Conservation (phyloP, 2,113 vertebrate species). For the Bufo bufo region DNA sequence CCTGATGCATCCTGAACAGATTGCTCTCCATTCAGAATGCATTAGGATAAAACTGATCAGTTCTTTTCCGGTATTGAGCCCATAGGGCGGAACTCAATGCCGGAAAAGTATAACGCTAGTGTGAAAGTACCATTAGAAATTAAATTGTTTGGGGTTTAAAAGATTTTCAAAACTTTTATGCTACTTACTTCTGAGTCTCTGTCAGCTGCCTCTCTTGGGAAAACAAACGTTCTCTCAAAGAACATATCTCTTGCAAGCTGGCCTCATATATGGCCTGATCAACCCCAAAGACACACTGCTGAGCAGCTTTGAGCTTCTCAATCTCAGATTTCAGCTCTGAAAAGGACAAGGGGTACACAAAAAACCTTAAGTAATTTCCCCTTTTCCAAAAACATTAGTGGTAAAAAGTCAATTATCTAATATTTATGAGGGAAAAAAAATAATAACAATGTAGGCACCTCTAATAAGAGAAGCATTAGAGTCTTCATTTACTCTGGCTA, state of each 20-base stretch:
- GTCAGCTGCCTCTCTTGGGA: slow-evolving; percentile 40
- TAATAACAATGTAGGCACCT: background rate
- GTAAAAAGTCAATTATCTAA: background rate
- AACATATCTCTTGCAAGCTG: slow-evolving; percentile 36
- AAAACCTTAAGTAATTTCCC: background rate
- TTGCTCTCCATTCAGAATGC: too few relatives aligned
- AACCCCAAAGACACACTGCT: slow-evolving; percentile 24
- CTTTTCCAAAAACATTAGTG: background rate
- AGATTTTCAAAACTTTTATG: background rate
- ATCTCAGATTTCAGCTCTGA: slow-evolving; percentile 52
- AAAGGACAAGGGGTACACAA: background rate
- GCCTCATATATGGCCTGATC: slow-evolving; percentile 11
- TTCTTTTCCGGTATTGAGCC: too few relatives aligned
- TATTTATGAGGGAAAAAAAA: too few relatives aligned
- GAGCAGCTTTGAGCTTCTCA: slow-evolving; percentile 53
- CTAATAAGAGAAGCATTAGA: slow-evolving; percentile 25
- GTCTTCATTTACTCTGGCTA: slow-evolving; percentile 37
- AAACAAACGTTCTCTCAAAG: slow-evolving; percentile 44
- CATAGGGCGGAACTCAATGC: too few relatives aligned
- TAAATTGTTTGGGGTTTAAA: too few relatives aligned
- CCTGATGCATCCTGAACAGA: too few relatives aligned
- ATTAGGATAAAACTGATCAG: too few relatives aligned
- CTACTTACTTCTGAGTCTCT: slow-evolving; percentile 22
- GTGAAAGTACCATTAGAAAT: too few relatives aligned
- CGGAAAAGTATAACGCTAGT: too few relatives aligned